These are phyloP conservation scores for Callipepla squamata DNA, from an alignment of 2,113 vertebrate genomes.

Conservation along the genomic window DNA sequence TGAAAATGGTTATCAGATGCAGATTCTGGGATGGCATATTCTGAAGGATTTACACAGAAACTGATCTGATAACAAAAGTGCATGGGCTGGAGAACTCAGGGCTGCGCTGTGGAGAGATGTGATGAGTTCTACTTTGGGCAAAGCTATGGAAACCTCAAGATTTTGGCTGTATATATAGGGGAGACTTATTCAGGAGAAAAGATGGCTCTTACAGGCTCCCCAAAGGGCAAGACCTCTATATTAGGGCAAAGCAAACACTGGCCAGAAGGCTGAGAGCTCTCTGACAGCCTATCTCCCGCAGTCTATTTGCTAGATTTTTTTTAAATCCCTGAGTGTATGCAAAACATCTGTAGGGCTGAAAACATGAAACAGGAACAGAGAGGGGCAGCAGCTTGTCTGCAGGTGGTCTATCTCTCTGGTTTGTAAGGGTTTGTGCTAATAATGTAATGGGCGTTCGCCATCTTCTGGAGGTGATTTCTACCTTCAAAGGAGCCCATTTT, in stretches of 20 bases:
- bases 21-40: conserved; percentile 7
- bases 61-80: neutral
- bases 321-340: conserved; percentile 12
- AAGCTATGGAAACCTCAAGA: neutral
- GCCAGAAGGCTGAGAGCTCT: conserved; percentile 14
- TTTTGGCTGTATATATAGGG: neutral
- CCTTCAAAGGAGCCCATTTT: conserved; percentile 53
- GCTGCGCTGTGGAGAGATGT: neutral
- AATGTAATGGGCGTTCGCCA: conserved; percentile 58
- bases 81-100: neutral
- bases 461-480: conserved; percentile 48
- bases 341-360: conserved; percentile 60
- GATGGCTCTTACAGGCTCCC: neutral
- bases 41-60: conserved; percentile 17
- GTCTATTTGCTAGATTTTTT: conserved; percentile 19
- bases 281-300: conserved; percentile 37
- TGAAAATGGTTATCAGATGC: conserved; percentile 6
- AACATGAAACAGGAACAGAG: conserved; percentile 59
- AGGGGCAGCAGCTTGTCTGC: conserved; percentile 55
- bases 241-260: neutral
- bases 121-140: neutral
- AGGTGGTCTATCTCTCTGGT: conserved; percentile 43
- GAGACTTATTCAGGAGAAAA: neutral
- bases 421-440: conserved; percentile 45
- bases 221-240: neutral